Evolutionary conservation across 2,113 vertebrate genomes (phyloP), one percentile per base, ranked within the genome.

Genomic region (Istiophorus platypterus): DNA sequence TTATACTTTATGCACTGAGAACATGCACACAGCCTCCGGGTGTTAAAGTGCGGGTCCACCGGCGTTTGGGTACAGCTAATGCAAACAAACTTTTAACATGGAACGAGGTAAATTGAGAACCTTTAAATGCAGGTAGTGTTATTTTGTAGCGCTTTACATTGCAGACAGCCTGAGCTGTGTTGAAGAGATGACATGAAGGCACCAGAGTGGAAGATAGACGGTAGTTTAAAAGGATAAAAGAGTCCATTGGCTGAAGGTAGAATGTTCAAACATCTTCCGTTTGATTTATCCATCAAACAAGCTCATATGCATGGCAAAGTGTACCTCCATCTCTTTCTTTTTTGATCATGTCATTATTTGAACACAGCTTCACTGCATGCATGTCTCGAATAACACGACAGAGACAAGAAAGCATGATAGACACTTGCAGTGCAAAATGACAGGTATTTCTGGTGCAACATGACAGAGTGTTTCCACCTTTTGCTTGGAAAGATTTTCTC

Each of bases 291-390:
- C 86, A 86, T 92, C 92, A 94, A 93, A 92, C 70, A 34, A 68
- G 61, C 84, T 92, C 80, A 78, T 91, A 91, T 91, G 87, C 90
- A 90, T 89, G 76, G 88, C 77, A 93, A 91, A 90, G 88, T 84
- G 67, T 82, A 65, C 72, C 82, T 82, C 83, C 22, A 78, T 78
- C 76, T 81, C 81, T 70, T 42, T 79, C 78, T 79, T 81, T 82
- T 91, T 92, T 94, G 88, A 94, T 93, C 93, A 91, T 37, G 75
- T 81, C 92, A 91, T 88, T 91, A 91, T 90, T 85, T 89, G 87
- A 91, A 86, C 82, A 76, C 72, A 64, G 68, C 80, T 84, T 85
- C 67, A 14, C 77, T 42, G 78, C 83, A 77, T 69, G 77, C 82
- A 82, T 87, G 80, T 92, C 84, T 87, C 11, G 80, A 88, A 86